These are phyloP conservation scores for Leucophenga montana DNA, from an alignment of 2,888 invertebrate species.

Conservation along the genomic window DNA sequence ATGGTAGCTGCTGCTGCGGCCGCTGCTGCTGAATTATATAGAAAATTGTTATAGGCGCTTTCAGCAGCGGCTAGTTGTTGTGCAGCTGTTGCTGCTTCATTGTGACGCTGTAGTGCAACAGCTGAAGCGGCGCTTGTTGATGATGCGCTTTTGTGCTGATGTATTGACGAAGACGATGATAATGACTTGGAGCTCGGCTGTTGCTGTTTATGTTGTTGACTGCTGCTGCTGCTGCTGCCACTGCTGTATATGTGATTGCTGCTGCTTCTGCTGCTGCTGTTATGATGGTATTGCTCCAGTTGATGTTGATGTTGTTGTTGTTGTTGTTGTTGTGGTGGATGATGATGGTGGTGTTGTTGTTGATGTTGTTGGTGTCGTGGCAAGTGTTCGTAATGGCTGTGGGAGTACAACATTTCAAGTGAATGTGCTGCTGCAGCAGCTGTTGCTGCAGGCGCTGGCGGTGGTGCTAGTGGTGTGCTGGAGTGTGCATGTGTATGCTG, in stretches of 20 bases:
- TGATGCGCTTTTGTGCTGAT: background rate
- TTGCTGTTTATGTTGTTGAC: slow-evolving; percentile 25
- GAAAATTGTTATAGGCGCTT: slow-evolving; percentile 65
- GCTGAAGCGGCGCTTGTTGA: background rate
- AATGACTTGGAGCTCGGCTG: background rate
- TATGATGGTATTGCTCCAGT: slow-evolving; percentile 26
- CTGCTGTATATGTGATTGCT: slow-evolving; percentile 25
- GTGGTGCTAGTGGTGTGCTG: slow-evolving; percentile 51
- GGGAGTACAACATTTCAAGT: slow-evolving; percentile 73
- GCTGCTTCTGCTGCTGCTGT: slow-evolving; percentile 43
- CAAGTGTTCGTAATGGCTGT: slow-evolving; percentile 54
- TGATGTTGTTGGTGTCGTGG: slow-evolving; percentile 41
- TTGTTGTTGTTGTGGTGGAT: slow-evolving; percentile 35
- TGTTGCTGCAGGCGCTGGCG: slow-evolving; percentile 48
- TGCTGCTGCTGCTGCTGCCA: slow-evolving; percentile 26
- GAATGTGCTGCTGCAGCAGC: slow-evolving; percentile 53
- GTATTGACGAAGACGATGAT: background rate
- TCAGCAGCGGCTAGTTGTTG: slow-evolving; percentile 68
- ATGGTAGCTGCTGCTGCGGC: slow-evolving; percentile 69
- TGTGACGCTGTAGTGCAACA: slow-evolving; percentile 18
- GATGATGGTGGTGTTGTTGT: slow-evolving; percentile 35
- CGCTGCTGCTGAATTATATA: slow-evolving; percentile 51
- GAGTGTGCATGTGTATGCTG: slow-evolving; percentile 44
- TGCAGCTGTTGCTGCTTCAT: slow-evolving; percentile 42
- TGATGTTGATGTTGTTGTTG: slow-evolving; percentile 22